Evolutionary conservation across 2,888 invertebrate species (phyloP).

Genomic region (Troides aeacus): DNA sequence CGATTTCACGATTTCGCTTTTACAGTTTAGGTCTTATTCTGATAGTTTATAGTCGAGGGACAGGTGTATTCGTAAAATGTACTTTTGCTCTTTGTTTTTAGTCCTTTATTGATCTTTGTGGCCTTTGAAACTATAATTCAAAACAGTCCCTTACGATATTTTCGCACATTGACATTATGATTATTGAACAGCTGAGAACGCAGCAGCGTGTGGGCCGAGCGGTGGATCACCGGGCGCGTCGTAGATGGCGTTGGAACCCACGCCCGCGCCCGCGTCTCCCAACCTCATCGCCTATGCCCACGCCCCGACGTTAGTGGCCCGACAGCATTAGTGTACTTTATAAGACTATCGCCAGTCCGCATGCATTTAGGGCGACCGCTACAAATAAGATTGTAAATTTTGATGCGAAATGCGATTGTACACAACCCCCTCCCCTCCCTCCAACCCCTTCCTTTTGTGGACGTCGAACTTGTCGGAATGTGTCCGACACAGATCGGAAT

Average conservation of each 20-base stretch:
- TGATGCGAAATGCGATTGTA: slow-evolving; percentile 3
- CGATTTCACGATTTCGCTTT: too few relatives aligned
- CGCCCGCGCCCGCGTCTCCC: slow-evolving; percentile 30
- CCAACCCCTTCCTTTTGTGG: slow-evolving; percentile 6
- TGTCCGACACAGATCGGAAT: slow-evolving; percentile 32
- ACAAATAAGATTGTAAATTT: slow-evolving; percentile 8
- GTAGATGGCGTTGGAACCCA: slow-evolving; percentile 41
- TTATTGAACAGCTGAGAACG: slow-evolving; percentile 49
- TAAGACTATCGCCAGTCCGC: slow-evolving; percentile 36
- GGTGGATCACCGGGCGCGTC: slow-evolving; percentile 54
- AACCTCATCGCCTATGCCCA: slow-evolving; percentile 22
- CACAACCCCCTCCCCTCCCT: background rate
- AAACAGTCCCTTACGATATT: too few relatives aligned
- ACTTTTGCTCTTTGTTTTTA: too few relatives aligned
- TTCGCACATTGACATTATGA: background rate
- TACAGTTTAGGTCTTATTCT: too few relatives aligned
- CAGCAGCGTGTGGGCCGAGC: slow-evolving; percentile 51
- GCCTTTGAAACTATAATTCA: too few relatives aligned
- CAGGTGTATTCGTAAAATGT: too few relatives aligned
- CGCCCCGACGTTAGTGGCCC: slow-evolving; percentile 28
- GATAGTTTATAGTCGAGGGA: too few relatives aligned
- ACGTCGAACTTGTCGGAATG: slow-evolving; percentile 21
- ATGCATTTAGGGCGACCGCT: slow-evolving; percentile 30
- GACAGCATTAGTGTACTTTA: slow-evolving; percentile 33
- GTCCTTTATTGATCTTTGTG: too few relatives aligned